Evolutionary conservation across 2,113 vertebrate genomes (phyloP).

Genomic region (Chunga burmeisteri): DNA sequence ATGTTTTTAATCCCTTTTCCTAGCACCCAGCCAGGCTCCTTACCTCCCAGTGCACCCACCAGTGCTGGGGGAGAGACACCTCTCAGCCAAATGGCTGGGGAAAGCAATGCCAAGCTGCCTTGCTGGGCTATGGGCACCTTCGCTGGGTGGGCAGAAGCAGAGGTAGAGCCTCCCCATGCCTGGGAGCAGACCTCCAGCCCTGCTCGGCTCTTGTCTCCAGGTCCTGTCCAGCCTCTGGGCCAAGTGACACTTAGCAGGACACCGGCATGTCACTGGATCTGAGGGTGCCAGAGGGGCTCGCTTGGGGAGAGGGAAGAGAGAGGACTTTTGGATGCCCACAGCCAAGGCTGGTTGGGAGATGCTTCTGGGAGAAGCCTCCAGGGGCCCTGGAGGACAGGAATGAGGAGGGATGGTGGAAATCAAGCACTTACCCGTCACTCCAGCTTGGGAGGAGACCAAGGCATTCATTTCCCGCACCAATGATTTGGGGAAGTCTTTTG

Average conservation of each 20-base stretch:
- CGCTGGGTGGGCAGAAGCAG: background rate
- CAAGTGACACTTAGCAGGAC: background rate
- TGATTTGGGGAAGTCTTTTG: background rate
- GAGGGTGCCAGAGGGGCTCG: background rate
- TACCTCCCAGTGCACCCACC: background rate
- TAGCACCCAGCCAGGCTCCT: background rate
- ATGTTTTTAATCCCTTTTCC: background rate
- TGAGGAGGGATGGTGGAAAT: background rate
- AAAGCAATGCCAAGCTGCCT: background rate
- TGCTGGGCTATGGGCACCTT: background rate
- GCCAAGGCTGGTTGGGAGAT: background rate
- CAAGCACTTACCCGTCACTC: rapidly evolving
- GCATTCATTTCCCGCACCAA: background rate
- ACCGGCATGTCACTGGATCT: rapidly evolving
- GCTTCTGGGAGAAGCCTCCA: background rate
- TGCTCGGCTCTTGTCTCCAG: background rate
- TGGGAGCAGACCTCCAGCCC: background rate
- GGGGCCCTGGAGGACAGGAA: background rate
- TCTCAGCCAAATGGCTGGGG: background rate
- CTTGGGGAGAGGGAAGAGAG: background rate
- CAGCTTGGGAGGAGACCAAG: background rate
- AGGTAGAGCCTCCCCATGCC: background rate
- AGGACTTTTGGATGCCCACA: background rate
- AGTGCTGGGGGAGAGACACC: background rate
- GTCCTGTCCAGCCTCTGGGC: background rate